A percentile compares a stretch with the other conserved stretches of the same genome.
These are phyloP conservation scores for Caenorhabditis zanzibari DNA, from an alignment of 2,888 invertebrate genomes.

Conservation along the genomic window DNA sequence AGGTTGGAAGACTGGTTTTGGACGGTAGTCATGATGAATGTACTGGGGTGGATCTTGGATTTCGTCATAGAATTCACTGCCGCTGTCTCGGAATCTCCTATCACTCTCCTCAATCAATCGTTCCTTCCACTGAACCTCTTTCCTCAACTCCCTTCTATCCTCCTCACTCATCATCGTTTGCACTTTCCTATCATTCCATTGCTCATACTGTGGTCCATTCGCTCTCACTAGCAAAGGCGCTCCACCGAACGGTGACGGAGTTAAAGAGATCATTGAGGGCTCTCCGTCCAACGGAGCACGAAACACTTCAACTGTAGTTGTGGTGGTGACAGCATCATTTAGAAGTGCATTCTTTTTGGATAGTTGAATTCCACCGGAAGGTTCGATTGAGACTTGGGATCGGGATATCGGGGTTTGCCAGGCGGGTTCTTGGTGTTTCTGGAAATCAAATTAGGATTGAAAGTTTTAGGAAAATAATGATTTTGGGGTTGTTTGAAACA, in stretches of 20 bases:
- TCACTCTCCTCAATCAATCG: conserved; percentile 63
- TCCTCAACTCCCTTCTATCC: conserved; percentile 29
- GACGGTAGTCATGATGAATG: conserved; percentile 59
- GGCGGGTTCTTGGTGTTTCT: conserved; percentile 52
- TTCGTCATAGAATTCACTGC: conserved; percentile 56
- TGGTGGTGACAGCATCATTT: conserved; percentile 69
- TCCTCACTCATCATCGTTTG: conserved; percentile 43
- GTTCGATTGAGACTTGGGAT: conserved; percentile 18
- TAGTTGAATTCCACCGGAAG: conserved; percentile 54
- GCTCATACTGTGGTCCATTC: conserved; percentile 53
- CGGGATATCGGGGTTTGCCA: conserved; percentile 60
- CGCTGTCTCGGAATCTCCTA: conserved; percentile 40
- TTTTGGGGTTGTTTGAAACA: no score
- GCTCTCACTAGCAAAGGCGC: conserved; percentile 52
- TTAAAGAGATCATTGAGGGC: conserved; percentile 40
- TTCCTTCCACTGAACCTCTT: conserved; percentile 72
- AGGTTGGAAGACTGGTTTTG: conserved; percentile 49
- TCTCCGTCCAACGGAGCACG: conserved; percentile 60
- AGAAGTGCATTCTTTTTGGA: conserved; percentile 65
- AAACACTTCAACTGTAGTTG: conserved; percentile 73
- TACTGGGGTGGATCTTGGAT: conserved; percentile 41
- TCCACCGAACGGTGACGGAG: conserved; percentile 55
- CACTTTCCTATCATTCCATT: conserved; percentile 49
- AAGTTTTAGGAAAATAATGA: neutral
- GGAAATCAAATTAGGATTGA: neutral